phyloP scores from a whole-genome alignment of 2,888 invertebrate species.

The Phanerotoma sp. region DNA sequence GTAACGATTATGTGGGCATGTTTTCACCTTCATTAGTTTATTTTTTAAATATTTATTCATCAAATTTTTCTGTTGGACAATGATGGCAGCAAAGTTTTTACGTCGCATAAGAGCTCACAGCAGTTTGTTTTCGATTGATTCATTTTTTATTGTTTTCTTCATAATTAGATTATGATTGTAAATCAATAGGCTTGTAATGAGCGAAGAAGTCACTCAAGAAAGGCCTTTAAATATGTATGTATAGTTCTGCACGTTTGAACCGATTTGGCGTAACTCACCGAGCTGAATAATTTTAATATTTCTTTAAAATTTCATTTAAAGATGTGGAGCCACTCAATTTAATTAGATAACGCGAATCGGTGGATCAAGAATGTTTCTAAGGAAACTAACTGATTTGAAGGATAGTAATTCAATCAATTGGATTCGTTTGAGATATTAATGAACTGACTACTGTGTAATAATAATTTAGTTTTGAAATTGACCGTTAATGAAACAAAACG shows the following conservation, averaged over 20 bases:
- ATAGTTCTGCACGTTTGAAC: background rate
- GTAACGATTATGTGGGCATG: background rate
- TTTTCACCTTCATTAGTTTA: background rate
- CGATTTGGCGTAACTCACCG: background rate
- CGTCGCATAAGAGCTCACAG: background rate
- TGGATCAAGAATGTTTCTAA: background rate
- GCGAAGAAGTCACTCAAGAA: background rate
- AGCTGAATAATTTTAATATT: background rate
- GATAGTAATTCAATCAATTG: background rate
- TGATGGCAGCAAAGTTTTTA: background rate
- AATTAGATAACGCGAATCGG: background rate
- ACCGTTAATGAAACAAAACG: conserved; percentile 1
- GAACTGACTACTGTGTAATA: background rate
- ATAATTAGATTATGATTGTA: background rate
- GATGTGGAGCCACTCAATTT: background rate
- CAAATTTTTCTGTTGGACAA: background rate
- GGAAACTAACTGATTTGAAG: background rate
- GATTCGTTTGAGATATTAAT: background rate
- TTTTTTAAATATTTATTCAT: background rate
- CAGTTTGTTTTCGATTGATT: background rate
- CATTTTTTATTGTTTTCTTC: background rate
- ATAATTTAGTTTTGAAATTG: conserved; percentile 11
- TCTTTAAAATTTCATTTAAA: background rate
- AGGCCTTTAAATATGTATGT: background rate
- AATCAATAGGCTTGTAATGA: background rate